phyloP scores from a whole-genome alignment of 2,888 invertebrate species.

The Busseola fusca region DNA sequence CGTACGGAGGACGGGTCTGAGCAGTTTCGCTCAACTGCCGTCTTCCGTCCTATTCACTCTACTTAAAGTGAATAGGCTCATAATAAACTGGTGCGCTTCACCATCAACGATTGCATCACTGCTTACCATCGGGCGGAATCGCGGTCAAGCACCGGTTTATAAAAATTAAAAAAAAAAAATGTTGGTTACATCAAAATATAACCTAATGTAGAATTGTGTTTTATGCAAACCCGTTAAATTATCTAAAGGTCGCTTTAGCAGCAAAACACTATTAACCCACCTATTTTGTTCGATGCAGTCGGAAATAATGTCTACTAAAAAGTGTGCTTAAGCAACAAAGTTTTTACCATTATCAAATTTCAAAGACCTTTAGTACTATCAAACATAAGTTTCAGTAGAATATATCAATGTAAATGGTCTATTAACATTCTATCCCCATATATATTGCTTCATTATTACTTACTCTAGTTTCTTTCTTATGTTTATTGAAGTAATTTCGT shows the following conservation, averaged over 20 bases:
- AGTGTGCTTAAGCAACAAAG: background rate
- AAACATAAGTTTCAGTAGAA: conserved; percentile 5
- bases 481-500: conserved; percentile 37
- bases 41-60: too few relatives aligned
- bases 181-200: background rate
- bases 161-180: too few relatives aligned
- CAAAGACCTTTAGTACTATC: conserved; percentile 1
- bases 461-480: conserved; percentile 24
- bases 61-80: too few relatives aligned
- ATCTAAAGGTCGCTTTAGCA: background rate
- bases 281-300: background rate
- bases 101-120: too few relatives aligned
- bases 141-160: too few relatives aligned
- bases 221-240: background rate
- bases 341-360: conserved; percentile 7
- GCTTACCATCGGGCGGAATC: too few relatives aligned
- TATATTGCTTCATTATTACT: conserved; percentile 27
- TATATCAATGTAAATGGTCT: conserved; percentile 28
- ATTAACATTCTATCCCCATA: conserved; percentile 9
- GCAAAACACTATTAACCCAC: too few relatives aligned
- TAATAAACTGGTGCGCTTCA: too few relatives aligned
- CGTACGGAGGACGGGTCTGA: too few relatives aligned
- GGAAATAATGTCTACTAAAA: background rate
- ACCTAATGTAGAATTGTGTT: background rate
- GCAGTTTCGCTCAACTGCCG: too few relatives aligned